Evolutionary conservation across 2,797 vertebrate species (phyloP), one percentile per base, ranked within the genome.

Genomic region (Octomys mimax): DNA sequence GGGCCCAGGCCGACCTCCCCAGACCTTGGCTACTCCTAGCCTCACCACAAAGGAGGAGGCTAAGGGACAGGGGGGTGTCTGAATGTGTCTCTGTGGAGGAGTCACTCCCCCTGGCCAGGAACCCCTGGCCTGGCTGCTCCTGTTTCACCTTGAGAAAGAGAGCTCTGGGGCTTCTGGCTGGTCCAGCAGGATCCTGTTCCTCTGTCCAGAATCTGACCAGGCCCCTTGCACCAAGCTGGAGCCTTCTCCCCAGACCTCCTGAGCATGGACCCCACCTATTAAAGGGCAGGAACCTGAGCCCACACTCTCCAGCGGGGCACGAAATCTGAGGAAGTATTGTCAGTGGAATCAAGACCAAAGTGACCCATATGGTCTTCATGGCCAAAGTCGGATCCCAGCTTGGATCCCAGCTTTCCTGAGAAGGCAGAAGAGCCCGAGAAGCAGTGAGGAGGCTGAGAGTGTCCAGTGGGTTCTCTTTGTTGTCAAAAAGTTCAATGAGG

Each of bases 331-430:
- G 82, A 80, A 90, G 70, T 3, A 62, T 42, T 12, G 66, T 66
- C 94, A 39, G 89, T 52, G n/a, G 64, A 77, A 88, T 88, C 81
- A 71, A 92, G 89, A 94, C 66, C 87, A 70, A n/a, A 49, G 57
- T 49, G 66, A 54, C 39, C 42, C 42, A 79, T 36, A 14, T 9
- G 22, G 49, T 86, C 81, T 85, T 89, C 42, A n/a, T 2, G 24
- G 83, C 83, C 89, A 62, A 91, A 94, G 57, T 49, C 77, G 75
- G 66, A 92, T 5, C 42, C 91, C 96, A 85, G 84, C 94, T 95
- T 96, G 75, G 71, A 92, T 6, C 42, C 89, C 96, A 85, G 84
- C 94, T 95, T 96, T 96, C 96, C 96, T 92, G 87, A 96, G 97
- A 92, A 89, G 88, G 88, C 81, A 54, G 96, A 42, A 85, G 66